phyloP scores from a whole-genome alignment of 30 jellyfish, hydroid and myxozoan genomes.

The Aurelia sp. region DNA sequence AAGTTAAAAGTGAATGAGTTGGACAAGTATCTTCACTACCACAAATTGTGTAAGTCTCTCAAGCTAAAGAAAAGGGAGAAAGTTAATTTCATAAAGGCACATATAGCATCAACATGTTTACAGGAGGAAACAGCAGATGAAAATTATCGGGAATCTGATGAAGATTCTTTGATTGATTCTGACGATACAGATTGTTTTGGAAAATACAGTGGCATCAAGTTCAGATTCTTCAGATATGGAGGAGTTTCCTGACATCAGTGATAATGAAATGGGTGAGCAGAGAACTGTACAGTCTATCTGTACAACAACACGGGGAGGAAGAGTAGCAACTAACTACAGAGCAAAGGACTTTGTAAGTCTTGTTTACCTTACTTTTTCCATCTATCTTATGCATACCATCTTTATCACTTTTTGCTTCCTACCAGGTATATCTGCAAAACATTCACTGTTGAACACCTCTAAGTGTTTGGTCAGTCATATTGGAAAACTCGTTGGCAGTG shows the following conservation, averaged over 20 bases:
- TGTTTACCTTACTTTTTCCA: background rate
- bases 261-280: conserved; percentile 9
- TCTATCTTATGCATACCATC: background rate
- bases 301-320: conserved; percentile 24
- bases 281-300: background rate
- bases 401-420: background rate
- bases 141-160: conserved; percentile 11
- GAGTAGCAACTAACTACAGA: conserved; percentile 46
- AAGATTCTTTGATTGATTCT: conserved; percentile 20
- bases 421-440: background rate
- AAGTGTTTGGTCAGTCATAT: background rate
- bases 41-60: conserved; percentile 6
- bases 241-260: conserved; percentile 17
- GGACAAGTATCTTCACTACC: conserved; percentile 19
- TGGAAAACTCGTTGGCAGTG: background rate
- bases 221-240: conserved; percentile 46
- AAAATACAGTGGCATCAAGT: conserved; percentile 32
- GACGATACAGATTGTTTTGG: conserved; percentile 29
- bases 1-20: conserved; percentile 6
- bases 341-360: conserved; percentile 39
- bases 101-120: conserved; percentile 12
- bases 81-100: conserved; percentile 26
- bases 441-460: background rate
- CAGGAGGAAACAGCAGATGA: background rate
- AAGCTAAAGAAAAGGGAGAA: conserved; percentile 37